These are phyloP conservation scores for Trypoxylon attenuatum DNA, from an alignment of 2,888 invertebrate species.

Conservation along the genomic window DNA sequence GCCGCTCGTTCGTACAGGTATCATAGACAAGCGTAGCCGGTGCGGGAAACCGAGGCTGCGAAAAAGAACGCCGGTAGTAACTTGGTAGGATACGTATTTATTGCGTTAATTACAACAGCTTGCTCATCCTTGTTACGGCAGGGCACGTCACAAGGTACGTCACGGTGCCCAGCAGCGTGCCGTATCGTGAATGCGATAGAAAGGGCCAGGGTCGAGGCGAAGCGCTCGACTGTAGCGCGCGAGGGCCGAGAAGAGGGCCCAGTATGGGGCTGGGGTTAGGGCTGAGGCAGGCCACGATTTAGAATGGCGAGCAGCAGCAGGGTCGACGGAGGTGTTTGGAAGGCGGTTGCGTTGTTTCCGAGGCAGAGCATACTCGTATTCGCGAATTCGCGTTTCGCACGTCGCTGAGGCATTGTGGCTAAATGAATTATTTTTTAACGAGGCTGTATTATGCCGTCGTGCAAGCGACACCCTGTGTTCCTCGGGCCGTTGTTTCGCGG, in stretches of 20 bases:
- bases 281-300: background rate
- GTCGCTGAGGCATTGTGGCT: slow-evolving; percentile 45
- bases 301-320: background rate
- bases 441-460: slow-evolving; percentile 61
- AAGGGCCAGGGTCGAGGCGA: slow-evolving; percentile 5
- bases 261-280: slow-evolving; percentile 12
- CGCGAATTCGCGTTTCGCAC: slow-evolving; percentile 44
- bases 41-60: no score
- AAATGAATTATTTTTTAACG: slow-evolving; percentile 71
- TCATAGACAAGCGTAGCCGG: background rate
- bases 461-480: slow-evolving; percentile 54
- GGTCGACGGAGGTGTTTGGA: background rate
- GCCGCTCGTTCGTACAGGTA: background rate
- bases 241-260: background rate
- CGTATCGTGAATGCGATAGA: slow-evolving; percentile 15
- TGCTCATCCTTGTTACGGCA: slow-evolving; percentile 28
- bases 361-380: slow-evolving; percentile 29
- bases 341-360: slow-evolving; percentile 2
- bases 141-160: no score
- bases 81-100: slow-evolving; percentile 36
- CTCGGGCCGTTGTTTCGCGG: slow-evolving; percentile 52
- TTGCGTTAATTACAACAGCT: slow-evolving; percentile 47
- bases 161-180: slow-evolving; percentile 15
- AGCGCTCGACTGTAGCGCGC: background rate
- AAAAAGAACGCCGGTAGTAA: no score